phyloP scores from a whole-genome alignment of 2,797 vertebrate genomes.

The Acomys russatus region DNA sequence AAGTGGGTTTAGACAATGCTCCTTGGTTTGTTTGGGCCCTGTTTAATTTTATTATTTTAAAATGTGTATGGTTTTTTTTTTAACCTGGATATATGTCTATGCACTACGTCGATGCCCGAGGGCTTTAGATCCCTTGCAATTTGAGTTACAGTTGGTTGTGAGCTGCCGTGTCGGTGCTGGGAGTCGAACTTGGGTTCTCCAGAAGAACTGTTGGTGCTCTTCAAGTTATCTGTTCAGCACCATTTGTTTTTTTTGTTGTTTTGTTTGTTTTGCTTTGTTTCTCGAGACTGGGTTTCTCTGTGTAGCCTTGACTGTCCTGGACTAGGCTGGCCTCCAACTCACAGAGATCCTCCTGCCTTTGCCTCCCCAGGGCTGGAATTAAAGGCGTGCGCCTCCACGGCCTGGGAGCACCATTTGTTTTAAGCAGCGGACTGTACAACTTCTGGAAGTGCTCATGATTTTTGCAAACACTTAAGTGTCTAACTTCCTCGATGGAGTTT shows the following conservation, averaged over 20 bases:
- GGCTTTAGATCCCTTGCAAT: neutral
- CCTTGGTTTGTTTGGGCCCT: slow-evolving; percentile 40
- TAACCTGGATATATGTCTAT: neutral
- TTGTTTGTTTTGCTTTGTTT: no score
- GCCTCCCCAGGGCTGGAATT: no score
- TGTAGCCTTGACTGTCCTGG: no score
- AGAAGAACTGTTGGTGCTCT: neutral
- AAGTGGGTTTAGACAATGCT: slow-evolving; percentile 44
- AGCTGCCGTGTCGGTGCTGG: neutral
- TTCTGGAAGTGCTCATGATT: slow-evolving; percentile 28
- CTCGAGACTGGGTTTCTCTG: no score
- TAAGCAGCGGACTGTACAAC: slow-evolving; percentile 25
- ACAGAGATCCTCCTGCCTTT: no score
- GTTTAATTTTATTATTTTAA: neutral
- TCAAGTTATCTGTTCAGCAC: neutral
- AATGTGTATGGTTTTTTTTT: neutral
- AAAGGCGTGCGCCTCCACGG: no score
- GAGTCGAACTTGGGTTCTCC: neutral
- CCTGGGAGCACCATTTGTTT: no score
- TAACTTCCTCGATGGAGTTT: slow-evolving; percentile 8
- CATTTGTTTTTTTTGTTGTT: neutral
- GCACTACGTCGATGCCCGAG: neutral
- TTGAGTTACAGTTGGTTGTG: neutral
- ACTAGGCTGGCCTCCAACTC: no score
- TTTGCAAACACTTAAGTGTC: slow-evolving; percentile 53